Percentiles rank a stretch among this genome's conserved stretches.
Conservation (phyloP, 2,888 invertebrate genomes). For the Galeruca laticollis region DNA sequence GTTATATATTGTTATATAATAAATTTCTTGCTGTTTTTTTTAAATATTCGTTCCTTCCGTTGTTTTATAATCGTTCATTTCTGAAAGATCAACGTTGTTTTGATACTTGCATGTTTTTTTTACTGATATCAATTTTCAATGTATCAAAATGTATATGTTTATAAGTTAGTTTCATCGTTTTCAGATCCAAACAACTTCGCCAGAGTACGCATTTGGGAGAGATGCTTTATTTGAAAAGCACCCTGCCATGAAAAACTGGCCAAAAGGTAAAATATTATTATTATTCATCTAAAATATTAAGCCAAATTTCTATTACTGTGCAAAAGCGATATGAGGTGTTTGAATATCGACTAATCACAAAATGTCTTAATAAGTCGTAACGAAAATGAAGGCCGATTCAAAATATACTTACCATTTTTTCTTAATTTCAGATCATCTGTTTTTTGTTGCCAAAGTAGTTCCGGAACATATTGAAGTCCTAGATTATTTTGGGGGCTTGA, state of each 20-base stretch:
- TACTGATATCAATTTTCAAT: too few species aligned
- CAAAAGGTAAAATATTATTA: constrained; percentile 68
- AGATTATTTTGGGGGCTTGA: constrained; percentile 86
- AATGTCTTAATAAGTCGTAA: too few species aligned
- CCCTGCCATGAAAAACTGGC: constrained; percentile 78
- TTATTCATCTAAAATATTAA: neutral
- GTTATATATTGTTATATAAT: too few species aligned
- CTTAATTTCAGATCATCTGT: constrained; percentile 77
- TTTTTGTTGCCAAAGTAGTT: constrained; percentile 83
- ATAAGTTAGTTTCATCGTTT: constrained; percentile 35
- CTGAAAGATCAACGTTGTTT: too few species aligned
- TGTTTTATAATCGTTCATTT: too few species aligned
- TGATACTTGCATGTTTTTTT: too few species aligned
- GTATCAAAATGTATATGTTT: too few species aligned
- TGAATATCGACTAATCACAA: too few species aligned
- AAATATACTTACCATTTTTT: constrained; percentile 12
- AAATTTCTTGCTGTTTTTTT: too few species aligned
- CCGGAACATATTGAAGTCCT: constrained; percentile 81
- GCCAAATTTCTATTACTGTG: neutral
- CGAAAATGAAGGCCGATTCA: too few species aligned
- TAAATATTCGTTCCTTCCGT: too few species aligned
- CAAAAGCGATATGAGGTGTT: too few species aligned
- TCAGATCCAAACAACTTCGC: constrained; percentile 49
- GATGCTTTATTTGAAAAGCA: constrained; percentile 77
- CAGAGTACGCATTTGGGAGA: constrained; percentile 55